Evolutionary conservation across 2,113 vertebrate genomes (phyloP).

Genomic region (Periophthalmodon schlosseri): DNA sequence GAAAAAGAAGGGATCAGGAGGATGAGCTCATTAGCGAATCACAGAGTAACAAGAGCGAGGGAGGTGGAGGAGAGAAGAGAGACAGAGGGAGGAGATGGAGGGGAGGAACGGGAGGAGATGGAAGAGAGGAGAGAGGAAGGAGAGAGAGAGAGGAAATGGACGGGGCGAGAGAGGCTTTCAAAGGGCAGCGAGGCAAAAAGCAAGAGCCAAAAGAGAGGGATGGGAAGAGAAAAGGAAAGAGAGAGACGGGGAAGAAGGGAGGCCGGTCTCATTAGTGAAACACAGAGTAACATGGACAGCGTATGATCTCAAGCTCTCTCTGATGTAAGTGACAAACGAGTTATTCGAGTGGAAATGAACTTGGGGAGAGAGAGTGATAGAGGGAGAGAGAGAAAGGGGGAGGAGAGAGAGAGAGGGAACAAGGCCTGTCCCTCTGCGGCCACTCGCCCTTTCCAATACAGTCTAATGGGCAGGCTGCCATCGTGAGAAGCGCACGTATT

Average conservation of each 20-base stretch:
- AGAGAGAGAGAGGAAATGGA: too few species aligned
- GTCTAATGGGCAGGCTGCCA: slow-evolving; percentile 41
- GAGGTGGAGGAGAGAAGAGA: too few species aligned
- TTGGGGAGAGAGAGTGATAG: slow-evolving; percentile 36
- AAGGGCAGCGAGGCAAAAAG: slow-evolving; percentile 61
- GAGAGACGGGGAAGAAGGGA: slow-evolving; percentile 41
- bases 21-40: too few species aligned
- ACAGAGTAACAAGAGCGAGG: too few species aligned
- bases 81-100: too few species aligned
- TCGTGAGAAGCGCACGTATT: neutral
- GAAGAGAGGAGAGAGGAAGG: too few species aligned
- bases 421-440: slow-evolving; percentile 32
- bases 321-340: slow-evolving; percentile 73
- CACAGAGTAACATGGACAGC: slow-evolving; percentile 65
- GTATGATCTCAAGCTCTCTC: slow-evolving; percentile 72
- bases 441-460: slow-evolving; percentile 20
- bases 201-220: slow-evolving; percentile 14
- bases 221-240: slow-evolving; percentile 25
- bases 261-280: slow-evolving; percentile 70
- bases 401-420: slow-evolving; percentile 22
- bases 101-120: too few species aligned
- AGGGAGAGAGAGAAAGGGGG: slow-evolving; percentile 33
- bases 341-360: slow-evolving; percentile 67
- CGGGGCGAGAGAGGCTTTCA: slow-evolving; percentile 36
- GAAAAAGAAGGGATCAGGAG: too few species aligned